Evolutionary conservation across 2,888 invertebrate species (phyloP).

Genomic region (Pollenia griseotomentosa): DNA sequence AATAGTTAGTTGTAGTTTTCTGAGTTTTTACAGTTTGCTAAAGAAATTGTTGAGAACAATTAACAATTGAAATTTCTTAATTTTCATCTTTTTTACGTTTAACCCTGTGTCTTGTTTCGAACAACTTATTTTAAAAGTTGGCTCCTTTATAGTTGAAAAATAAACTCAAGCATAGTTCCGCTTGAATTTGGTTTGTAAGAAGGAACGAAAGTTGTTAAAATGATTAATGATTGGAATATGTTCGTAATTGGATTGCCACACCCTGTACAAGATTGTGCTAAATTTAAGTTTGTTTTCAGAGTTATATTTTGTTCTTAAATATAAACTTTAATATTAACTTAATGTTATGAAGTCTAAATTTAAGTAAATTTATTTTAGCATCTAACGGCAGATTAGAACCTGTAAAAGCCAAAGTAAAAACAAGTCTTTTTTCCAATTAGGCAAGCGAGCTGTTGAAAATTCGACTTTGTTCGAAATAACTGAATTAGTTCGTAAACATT

Average conservation of each 20-base stretch:
- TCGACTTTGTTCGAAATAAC: no score
- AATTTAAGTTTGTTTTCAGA: no score
- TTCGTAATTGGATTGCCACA: background rate
- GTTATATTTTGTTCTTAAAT: no score
- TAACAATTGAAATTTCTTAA: slow-evolving; percentile 43
- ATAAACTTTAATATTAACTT: no score
- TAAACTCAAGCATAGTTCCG: slow-evolving; percentile 66
- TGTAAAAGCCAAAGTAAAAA: no score
- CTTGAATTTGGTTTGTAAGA: slow-evolving; percentile 15
- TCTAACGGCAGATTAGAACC: no score
- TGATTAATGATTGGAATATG: slow-evolving; percentile 46
- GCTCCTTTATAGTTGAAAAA: background rate
- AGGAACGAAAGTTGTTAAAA: slow-evolving; percentile 12
- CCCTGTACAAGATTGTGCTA: background rate
- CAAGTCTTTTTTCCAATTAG: no score
- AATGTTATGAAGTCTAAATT: no score
- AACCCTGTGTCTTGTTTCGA: slow-evolving; percentile 16
- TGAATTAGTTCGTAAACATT: no score
- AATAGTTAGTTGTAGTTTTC: background rate
- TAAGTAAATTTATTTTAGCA: no score
- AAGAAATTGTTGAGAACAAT: slow-evolving; percentile 52
- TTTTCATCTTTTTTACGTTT: slow-evolving; percentile 7
- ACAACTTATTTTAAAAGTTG: slow-evolving; percentile 33
- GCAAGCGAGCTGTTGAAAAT: no score
- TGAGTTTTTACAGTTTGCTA: slow-evolving; percentile 50